A percentile compares a stretch with the other conserved stretches of the same genome.
Conservation (phyloP, 2,888 invertebrate species). For the Napeogenes sylphis region DNA sequence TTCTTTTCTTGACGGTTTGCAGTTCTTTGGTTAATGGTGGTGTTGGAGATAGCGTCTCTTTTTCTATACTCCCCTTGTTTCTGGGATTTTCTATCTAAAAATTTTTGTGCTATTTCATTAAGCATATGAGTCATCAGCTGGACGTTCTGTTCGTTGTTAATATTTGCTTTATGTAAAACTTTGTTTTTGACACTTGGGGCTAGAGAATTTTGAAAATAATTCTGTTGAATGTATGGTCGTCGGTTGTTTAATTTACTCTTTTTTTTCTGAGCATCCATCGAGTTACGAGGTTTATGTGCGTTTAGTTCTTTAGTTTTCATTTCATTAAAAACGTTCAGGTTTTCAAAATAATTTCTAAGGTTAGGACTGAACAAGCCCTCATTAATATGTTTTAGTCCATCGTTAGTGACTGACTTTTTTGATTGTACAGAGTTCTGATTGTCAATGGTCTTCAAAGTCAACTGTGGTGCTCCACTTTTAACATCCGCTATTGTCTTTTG, state of each 20-base stretch:
- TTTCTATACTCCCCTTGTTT: conserved; percentile 24
- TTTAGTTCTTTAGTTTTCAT: conserved; percentile 5
- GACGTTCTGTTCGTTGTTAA: conserved; percentile 11
- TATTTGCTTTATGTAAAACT: conserved; percentile 20
- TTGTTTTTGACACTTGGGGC: conserved; percentile 21
- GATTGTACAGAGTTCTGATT: not conserved
- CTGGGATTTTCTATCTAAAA: conserved; percentile 27
- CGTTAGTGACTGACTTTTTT: not conserved
- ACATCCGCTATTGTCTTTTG: not conserved
- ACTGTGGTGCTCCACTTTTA: not conserved
- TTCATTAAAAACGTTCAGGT: conserved; percentile 4
- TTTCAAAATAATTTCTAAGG: not conserved
- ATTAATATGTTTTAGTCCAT: not conserved
- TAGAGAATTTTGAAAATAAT: conserved; percentile 14
- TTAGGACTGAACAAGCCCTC: not conserved
- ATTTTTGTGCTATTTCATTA: conserved; percentile 38
- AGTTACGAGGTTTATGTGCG: conserved; percentile 1
- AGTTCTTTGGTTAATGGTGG: conserved; percentile 25
- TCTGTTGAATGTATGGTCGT: conserved; percentile 6
- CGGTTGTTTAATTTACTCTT: not conserved
- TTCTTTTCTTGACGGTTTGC: conserved; percentile 24
- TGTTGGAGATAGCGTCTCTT: conserved; percentile 21
- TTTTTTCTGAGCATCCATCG: not conserved
- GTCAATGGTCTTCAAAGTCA: not conserved
- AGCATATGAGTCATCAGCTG: conserved; percentile 33